Evolutionary conservation across 2,797 vertebrate species (phyloP).

Genomic region (Delichon dasypus): DNA sequence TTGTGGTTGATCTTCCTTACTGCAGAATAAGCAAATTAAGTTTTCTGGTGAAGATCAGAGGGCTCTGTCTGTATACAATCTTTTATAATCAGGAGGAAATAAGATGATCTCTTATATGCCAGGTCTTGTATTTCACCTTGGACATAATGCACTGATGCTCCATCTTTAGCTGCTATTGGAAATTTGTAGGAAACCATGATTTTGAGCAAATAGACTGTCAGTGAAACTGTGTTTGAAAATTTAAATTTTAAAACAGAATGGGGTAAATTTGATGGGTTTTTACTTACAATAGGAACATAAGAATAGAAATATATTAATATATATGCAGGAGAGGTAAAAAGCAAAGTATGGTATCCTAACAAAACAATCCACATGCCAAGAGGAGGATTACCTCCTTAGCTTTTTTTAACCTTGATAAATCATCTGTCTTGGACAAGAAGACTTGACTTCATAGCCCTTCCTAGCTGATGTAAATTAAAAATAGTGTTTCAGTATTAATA

Average conservation of each 20-base stretch:
- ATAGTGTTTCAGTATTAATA: neutral
- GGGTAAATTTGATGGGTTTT: rapidly evolving
- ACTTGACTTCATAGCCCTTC: neutral
- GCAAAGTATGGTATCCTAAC: neutral
- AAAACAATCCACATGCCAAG: neutral
- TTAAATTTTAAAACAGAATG: neutral
- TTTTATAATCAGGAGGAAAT: neutral
- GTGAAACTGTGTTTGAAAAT: neutral
- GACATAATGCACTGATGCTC: neutral
- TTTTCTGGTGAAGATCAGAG: neutral
- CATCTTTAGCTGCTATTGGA: neutral
- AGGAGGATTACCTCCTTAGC: neutral
- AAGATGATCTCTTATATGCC: neutral
- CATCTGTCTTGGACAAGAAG: neutral
- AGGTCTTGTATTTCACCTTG: neutral
- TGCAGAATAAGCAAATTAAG: neutral
- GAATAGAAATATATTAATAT: neutral
- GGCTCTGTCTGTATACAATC: neutral
- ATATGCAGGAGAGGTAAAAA: neutral
- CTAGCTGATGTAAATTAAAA: neutral
- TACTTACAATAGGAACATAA: neutral
- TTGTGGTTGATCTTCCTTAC: neutral
- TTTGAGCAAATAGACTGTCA: neutral
- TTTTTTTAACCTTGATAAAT: neutral
- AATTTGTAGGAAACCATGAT: neutral